Conservation (phyloP, 2,113 vertebrate genomes). For the Myocastor coypus region DNA sequence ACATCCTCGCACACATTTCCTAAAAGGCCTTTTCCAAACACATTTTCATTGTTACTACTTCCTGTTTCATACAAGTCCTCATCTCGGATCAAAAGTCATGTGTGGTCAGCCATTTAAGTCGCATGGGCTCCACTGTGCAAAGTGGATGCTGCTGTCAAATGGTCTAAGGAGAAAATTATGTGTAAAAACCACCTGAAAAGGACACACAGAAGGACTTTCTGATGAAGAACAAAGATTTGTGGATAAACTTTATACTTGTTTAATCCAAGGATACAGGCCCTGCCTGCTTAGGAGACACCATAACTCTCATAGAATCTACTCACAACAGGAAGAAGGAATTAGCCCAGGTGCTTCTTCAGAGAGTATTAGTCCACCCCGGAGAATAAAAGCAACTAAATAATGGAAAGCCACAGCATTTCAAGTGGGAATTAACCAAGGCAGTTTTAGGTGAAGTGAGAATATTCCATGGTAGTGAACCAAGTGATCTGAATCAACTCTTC, state of each 20-base stretch:
- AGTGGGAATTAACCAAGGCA: constrained; percentile 85
- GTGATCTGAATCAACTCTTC: neutral
- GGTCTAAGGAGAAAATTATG: constrained; percentile 81
- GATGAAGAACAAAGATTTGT: constrained; percentile 91
- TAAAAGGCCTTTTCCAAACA: constrained; percentile 56
- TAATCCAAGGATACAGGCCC: constrained; percentile 92
- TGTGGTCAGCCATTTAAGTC: accelerated
- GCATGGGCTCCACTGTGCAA: accelerated
- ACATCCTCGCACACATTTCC: constrained; percentile 61
- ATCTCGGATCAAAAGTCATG: neutral
- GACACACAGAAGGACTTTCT: constrained; percentile 86
- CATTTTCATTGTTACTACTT: neutral
- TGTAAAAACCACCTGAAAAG: constrained; percentile 78
- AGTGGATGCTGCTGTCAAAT: constrained; percentile 41
- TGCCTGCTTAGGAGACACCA: constrained; percentile 95
- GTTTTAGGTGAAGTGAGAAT: neutral
- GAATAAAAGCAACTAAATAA: constrained; percentile 91
- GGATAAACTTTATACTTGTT: constrained; percentile 90
- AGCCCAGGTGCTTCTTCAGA: constrained; percentile 96
- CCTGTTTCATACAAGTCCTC: neutral
- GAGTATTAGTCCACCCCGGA: constrained; percentile 91
- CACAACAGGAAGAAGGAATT: constrained; percentile 94
- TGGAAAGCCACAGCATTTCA: constrained; percentile 95
- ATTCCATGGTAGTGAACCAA: neutral
- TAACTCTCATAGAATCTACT: constrained; percentile 96